Conservation (phyloP, 2,888 invertebrate genomes). For the Sphaerophoria rueppellii region DNA sequence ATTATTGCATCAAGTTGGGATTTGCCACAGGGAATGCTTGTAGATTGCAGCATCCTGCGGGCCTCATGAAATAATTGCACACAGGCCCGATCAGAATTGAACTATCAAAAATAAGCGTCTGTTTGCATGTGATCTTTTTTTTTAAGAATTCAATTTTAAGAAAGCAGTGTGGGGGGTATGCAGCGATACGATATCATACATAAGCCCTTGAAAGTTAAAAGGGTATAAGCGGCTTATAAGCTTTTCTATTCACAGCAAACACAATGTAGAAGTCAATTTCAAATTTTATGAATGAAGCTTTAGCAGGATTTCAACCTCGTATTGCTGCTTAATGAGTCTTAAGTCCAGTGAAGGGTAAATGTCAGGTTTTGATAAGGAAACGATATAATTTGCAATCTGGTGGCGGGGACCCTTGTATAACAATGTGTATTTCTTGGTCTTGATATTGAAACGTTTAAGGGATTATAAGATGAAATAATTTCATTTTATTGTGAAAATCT, state of each 20-base stretch:
- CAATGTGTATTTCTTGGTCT: no score
- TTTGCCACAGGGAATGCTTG: constrained; percentile 35
- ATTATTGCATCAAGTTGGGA: constrained; percentile 62
- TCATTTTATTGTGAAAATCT: no score
- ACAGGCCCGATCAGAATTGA: no score
- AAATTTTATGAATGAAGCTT: constrained; percentile 11
- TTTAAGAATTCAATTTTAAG: background rate
- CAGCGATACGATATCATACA: background rate
- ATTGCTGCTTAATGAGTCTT: constrained; percentile 17
- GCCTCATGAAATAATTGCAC: no score
- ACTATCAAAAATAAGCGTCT: no score
- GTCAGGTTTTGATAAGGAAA: background rate
- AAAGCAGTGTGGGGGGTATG: background rate
- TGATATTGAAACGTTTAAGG: no score
- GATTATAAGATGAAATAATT: no score
- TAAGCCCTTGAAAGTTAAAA: constrained; percentile 1
- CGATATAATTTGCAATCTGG: no score
- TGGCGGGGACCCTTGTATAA: no score
- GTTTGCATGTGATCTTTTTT: background rate
- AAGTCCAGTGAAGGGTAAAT: background rate
- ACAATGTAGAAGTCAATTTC: background rate
- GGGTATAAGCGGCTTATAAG: constrained; percentile 10
- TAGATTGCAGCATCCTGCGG: constrained; percentile 14
- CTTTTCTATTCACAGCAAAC: background rate
- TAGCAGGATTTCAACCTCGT: background rate